A percentile compares a stretch with the other conserved stretches of the same genome.
These are phyloP conservation scores for Gerris buenoi DNA, from an alignment of 1,140 invertebrate genomes.

Conservation along the genomic window DNA sequence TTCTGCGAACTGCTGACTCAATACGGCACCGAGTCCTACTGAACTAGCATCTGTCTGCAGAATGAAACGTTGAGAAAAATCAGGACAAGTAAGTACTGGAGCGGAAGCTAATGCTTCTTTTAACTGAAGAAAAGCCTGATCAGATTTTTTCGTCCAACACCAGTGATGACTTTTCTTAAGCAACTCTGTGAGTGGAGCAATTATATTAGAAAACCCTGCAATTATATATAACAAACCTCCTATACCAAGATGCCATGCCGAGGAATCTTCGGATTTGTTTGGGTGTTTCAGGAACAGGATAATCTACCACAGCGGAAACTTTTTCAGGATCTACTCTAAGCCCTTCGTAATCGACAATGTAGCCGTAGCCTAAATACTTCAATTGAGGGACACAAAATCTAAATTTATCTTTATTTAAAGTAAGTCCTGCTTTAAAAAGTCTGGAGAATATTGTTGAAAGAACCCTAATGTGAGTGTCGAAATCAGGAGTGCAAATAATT, in stretches of 20 bases:
- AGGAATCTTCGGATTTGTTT: constrained; percentile 32
- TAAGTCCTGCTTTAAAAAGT: constrained; percentile 21
- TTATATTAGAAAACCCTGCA: constrained; percentile 30
- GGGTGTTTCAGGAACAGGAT: constrained; percentile 23
- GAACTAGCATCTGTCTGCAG: no score
- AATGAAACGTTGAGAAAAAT: no score
- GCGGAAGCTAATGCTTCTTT: no score
- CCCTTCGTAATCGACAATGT: constrained; percentile 6
- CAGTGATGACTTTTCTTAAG: background rate
- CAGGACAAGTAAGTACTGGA: no score
- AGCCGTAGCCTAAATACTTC: constrained; percentile 10
- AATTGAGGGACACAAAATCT: constrained; percentile 6
- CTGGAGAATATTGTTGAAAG: constrained; percentile 18
- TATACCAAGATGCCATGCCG: constrained; percentile 31
- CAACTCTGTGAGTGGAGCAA: constrained; percentile 24
- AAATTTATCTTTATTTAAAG: constrained; percentile 26
- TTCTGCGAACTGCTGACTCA: no score
- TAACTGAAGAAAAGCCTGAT: no score
- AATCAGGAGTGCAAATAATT: constrained; percentile 17
- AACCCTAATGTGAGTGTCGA: constrained; percentile 21
- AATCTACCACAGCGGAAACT: constrained; percentile 17
- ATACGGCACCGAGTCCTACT: no score
- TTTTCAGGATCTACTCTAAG: constrained; percentile 7
- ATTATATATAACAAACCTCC: constrained; percentile 31
- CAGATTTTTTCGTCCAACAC: background rate